A percentile compares a stretch with the other conserved stretches of the same genome.
phyloP scores from a whole-genome alignment of 2,888 invertebrate genomes.

The Notocelia uddmanniana region DNA sequence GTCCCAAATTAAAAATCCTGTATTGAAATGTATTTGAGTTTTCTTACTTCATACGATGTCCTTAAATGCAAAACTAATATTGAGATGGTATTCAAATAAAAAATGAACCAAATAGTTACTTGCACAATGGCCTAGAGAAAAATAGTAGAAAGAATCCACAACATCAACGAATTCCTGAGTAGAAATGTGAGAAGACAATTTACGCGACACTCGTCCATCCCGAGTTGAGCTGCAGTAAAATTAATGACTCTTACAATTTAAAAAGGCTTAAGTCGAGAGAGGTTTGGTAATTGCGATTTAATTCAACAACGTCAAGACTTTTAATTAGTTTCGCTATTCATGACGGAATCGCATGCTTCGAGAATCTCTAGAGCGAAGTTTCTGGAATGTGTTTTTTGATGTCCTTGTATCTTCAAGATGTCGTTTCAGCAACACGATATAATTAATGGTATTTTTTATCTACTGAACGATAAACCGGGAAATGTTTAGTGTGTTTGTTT shows the following conservation, averaged over 20 bases:
- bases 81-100: no score
- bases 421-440: no score
- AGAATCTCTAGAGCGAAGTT: neutral
- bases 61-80: no score
- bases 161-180: neutral
- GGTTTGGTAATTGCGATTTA: conserved; percentile 37
- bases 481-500: no score
- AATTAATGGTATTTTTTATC: no score
- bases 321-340: conserved; percentile 41
- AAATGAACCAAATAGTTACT: no score
- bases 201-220: conserved; percentile 2
- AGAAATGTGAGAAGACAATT: conserved; percentile 17
- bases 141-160: neutral
- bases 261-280: conserved; percentile 27
- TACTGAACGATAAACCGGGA: no score
- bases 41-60: no score
- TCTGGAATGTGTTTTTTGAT: neutral
- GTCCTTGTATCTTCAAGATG: neutral
- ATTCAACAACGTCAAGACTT: conserved; percentile 39
- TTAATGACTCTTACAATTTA: conserved; percentile 40
- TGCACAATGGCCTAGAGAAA: conserved; percentile 11
- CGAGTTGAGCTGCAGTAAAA: conserved; percentile 34
- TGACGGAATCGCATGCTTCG: conserved; percentile 9
- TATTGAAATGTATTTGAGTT: no score
- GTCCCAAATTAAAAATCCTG: no score